Evolutionary conservation across 1,140 invertebrate species (phyloP).

Genomic region (Diploscapter pachys): DNA sequence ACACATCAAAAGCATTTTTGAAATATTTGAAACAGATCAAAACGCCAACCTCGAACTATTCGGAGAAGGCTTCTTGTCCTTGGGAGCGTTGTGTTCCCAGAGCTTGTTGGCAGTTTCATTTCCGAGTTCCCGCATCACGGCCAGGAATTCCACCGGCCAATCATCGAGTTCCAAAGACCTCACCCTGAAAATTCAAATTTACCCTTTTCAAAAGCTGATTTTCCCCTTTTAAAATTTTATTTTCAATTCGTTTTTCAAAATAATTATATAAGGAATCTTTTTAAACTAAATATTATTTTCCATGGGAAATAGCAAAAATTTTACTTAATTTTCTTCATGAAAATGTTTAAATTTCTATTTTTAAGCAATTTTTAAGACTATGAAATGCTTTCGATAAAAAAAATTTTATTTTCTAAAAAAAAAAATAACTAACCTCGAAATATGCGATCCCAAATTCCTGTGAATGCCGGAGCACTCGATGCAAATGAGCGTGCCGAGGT

Average conservation of each 20-base stretch:
- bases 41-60: constrained; percentile 57
- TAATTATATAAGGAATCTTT: no score
- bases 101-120: constrained; percentile 85
- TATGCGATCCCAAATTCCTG: constrained; percentile 90
- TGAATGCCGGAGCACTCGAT: constrained; percentile 98
- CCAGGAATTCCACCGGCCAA: constrained; percentile 89
- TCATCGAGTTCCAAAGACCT: constrained; percentile 87
- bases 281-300: not conserved
- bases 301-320: no score
- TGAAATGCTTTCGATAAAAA: no score
- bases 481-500: constrained; percentile 90
- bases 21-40: no score
- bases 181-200: constrained; percentile 8
- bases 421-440: constrained; percentile 70
- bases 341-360: no score
- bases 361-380: no score
- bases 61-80: constrained; percentile 68
- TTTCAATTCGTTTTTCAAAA: not conserved
- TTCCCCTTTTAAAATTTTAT: no score
- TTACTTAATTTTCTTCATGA: no score
- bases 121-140: constrained; percentile 87
- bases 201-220: no score
- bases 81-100: constrained; percentile 74
- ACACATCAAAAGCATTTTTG: not conserved
- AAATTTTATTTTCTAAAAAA: no score